Evolutionary conservation across 2,113 vertebrate genomes (phyloP), one percentile per base, ranked within the genome.

Genomic region (Opisthocomus hoazin): DNA sequence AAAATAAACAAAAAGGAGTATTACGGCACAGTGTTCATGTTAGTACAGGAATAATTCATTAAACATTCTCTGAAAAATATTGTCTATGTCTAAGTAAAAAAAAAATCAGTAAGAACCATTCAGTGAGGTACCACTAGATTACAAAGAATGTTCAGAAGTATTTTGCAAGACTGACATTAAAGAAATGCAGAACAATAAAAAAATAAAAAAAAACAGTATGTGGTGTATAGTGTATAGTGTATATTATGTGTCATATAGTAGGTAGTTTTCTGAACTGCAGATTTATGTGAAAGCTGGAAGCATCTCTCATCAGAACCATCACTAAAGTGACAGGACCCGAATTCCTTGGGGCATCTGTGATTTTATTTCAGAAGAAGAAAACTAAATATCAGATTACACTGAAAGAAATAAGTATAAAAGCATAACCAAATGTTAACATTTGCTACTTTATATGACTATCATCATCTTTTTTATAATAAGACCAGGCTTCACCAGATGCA

Each of bases 1-100:
- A 95, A 88, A 97, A 94, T 41, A 88, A 92, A 95, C 60, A 22
- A 70, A 96, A 92, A 76, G 41, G 15, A 80, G 17, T 54, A 30
- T 45, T 63, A 45, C 27, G 17, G 15, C 39, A 17, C 24, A 68
- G 12, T 19, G n/a, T 91, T 92, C 69, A 30, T 71, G 81, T 45
- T 71, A 43, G 12, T 20, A 68, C 64, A 57, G 74, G 43, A 93
- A 56, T 50, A 63, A 82, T 37, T 58, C 12, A 27, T 36, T 57
- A 84, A 70, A 54, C 6, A 12, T 41, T 61, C 1, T 39, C 18
- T 88, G 29, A 64, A 76, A 83, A 90, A 36, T 37, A 30, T 26
- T 51, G 2, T 53, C 8, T 13, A 16, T 45, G 32, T 41, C 6
- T 63, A 78, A 64, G 23, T 41, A 22, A 56, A 78, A 76, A 45